Evolutionary conservation across 2,888 invertebrate genomes (phyloP).

Genomic region (Leptura quadrifasciata): DNA sequence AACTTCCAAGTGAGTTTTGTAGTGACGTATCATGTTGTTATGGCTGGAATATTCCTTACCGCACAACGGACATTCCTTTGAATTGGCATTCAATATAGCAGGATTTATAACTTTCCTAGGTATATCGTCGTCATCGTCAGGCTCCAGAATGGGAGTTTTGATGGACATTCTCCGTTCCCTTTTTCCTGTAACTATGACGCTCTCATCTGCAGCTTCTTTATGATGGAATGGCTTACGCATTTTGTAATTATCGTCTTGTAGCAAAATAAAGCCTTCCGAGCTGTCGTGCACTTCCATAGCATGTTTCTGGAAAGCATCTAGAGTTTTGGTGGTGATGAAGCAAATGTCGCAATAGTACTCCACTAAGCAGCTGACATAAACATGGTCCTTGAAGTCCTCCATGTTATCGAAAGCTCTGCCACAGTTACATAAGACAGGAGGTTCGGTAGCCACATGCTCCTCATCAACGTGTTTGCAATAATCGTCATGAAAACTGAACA

Average conservation of each 20-base stretch:
- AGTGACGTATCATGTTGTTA: constrained; percentile 78
- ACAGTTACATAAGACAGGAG: constrained; percentile 66
- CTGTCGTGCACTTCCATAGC: constrained; percentile 66
- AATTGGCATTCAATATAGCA: constrained; percentile 39
- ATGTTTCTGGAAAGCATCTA: constrained; percentile 69
- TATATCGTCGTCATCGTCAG: constrained; percentile 49
- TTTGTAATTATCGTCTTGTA: constrained; percentile 66
- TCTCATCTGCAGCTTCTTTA: constrained; percentile 53
- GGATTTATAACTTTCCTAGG: constrained; percentile 46
- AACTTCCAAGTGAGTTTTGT: constrained; percentile 67
- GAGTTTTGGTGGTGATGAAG: constrained; percentile 64
- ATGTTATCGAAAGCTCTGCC: constrained; percentile 63
- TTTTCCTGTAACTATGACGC: constrained; percentile 49
- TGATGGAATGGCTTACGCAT: constrained; percentile 52
- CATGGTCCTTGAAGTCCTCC: constrained; percentile 69
- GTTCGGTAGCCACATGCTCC: constrained; percentile 63
- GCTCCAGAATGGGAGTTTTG: constrained; percentile 62
- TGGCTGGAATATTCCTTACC: constrained; percentile 77
- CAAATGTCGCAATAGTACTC: constrained; percentile 72
- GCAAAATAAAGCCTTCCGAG: constrained; percentile 66
- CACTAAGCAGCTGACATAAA: constrained; percentile 68
- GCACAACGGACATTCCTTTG: constrained; percentile 75
- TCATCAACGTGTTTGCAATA: constrained; percentile 69
- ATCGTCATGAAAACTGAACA: constrained; percentile 70
- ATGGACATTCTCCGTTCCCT: constrained; percentile 57